Percentiles rank a stretch among this genome's conserved stretches.
Evolutionary conservation across 1,140 invertebrate species (phyloP).

Genomic region (Aphelenchoides besseyi): DNA sequence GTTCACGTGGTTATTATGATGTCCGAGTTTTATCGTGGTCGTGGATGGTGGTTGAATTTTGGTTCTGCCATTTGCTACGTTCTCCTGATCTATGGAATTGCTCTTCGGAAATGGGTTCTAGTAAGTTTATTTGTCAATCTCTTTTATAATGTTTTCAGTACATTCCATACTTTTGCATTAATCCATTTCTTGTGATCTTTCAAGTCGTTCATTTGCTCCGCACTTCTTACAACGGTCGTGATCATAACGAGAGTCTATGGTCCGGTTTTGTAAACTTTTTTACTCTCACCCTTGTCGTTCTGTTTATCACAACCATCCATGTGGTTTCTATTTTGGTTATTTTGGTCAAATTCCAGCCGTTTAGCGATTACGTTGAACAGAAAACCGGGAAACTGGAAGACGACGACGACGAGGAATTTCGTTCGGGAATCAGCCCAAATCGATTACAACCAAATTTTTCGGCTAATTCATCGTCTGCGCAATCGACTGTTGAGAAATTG

Average conservation of each 20-base stretch:
- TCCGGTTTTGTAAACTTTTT: background rate
- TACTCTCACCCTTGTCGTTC: background rate
- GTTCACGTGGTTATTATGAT: constrained; percentile 12
- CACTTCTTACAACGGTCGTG: background rate
- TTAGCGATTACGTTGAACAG: background rate
- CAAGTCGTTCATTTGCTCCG: constrained; percentile 8
- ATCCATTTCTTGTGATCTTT: constrained; percentile 8
- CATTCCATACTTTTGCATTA: background rate
- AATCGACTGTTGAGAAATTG: background rate
- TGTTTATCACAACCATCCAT: constrained; percentile 5
- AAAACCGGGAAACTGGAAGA: background rate
- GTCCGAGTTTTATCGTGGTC: background rate
- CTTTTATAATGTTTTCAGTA: background rate
- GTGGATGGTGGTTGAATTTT: background rate
- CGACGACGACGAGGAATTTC: too few species aligned
- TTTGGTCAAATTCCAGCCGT: background rate
- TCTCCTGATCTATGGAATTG: constrained; percentile 10
- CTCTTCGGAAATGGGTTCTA: background rate
- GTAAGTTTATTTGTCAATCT: background rate
- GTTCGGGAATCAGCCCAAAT: too few species aligned
- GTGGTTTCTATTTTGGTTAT: background rate
- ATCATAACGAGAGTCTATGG: background rate
- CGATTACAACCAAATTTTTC: background rate
- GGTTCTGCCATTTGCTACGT: constrained; percentile 3
- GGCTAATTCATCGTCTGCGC: background rate